Percentiles rank a stretch among this genome's conserved stretches.
These are phyloP conservation scores for Luscinia megarhynchos DNA, from an alignment of 2,797 vertebrate species.

Conservation along the genomic window DNA sequence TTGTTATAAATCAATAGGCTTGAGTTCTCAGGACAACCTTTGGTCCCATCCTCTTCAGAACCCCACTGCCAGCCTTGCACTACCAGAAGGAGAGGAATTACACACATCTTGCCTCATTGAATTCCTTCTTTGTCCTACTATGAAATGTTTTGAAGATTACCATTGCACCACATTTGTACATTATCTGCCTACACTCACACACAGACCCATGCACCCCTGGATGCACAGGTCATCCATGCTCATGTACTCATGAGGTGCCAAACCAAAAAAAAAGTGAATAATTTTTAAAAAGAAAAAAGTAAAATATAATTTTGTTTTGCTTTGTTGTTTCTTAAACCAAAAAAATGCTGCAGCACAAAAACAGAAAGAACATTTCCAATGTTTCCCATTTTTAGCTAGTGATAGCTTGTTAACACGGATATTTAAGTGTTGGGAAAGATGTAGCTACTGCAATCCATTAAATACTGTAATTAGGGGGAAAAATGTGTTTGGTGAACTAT, in stretches of 20 bases:
- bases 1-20: not conserved
- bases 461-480: not conserved
- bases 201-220: no score
- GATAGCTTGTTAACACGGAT: not conserved
- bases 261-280: not conserved
- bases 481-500: not conserved
- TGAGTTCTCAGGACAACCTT: not conserved
- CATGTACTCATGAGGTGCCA: fast-evolving
- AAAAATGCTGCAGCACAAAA: not conserved
- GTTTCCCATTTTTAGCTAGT: not conserved
- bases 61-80: not conserved
- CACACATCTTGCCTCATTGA: not conserved
- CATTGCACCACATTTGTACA: not conserved
- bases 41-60: not conserved
- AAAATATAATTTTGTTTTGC: not conserved
- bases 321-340: not conserved
- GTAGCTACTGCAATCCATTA: not conserved
- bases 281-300: not conserved
- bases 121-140: not conserved
- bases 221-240: not conserved
- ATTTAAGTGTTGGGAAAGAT: not conserved
- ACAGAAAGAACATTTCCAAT: not conserved
- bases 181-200: not conserved
- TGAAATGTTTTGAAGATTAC: not conserved
- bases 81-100: not conserved